phyloP scores from a whole-genome alignment of 1,140 invertebrate genomes.

The Apolygus lucorum region DNA sequence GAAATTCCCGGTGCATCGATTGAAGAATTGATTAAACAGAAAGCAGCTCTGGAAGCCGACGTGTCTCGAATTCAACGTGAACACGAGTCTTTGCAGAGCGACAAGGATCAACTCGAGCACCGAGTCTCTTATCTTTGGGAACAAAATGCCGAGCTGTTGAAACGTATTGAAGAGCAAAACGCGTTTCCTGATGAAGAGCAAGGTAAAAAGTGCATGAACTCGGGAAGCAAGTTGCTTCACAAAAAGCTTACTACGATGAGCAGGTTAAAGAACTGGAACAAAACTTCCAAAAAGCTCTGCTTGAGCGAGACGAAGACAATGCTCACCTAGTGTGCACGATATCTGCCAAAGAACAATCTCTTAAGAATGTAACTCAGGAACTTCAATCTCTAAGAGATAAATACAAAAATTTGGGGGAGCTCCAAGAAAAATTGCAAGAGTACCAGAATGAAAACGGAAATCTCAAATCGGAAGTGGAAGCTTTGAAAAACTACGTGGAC shows the following conservation, averaged over 20 bases:
- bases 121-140: no score
- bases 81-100: no score
- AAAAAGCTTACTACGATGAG: neutral
- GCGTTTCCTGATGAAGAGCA: neutral
- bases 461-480: neutral
- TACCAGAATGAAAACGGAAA: slow-evolving; percentile 15
- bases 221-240: neutral
- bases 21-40: no score
- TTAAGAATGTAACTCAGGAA: slow-evolving; percentile 1
- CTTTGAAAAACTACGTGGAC: neutral
- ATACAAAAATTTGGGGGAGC: neutral
- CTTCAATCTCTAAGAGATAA: neutral
- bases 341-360: slow-evolving; percentile 18
- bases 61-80: no score
- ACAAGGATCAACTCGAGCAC: no score
- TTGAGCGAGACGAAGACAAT: slow-evolving; percentile 30
- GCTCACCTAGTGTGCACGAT: slow-evolving; percentile 23
- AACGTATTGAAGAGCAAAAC: neutral
- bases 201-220: neutral
- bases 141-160: neutral
- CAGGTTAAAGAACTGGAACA: neutral
- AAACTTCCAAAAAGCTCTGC: slow-evolving; percentile 20
- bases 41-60: no score
- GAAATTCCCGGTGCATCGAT: no score
- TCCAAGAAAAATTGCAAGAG: neutral